phyloP scores from a whole-genome alignment of 2,888 invertebrate genomes.

The Colletes collaris region DNA sequence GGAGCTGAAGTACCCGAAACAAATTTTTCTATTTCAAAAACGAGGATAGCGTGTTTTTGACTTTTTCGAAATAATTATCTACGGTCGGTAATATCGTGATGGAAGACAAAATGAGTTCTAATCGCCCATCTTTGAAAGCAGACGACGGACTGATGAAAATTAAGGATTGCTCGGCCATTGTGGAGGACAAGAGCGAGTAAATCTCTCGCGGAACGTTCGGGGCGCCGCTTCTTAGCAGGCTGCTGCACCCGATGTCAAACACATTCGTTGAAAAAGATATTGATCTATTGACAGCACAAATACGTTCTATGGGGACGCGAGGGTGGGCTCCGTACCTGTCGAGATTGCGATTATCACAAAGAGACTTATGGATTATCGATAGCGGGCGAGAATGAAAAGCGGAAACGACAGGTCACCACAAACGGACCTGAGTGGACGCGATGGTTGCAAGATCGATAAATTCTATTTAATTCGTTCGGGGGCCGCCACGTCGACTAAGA shows the following conservation, averaged over 20 bases:
- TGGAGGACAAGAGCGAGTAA: no score
- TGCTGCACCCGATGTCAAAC: conserved; percentile 28
- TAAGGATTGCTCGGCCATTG: no score
- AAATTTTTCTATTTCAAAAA: no score
- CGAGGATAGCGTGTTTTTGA: no score
- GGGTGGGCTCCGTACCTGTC: conserved; percentile 38
- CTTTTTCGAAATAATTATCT: no score
- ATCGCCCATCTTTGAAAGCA: no score
- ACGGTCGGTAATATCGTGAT: no score
- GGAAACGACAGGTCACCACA: conserved; percentile 57
- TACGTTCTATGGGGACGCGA: conserved; percentile 22
- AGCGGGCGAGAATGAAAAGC: conserved; percentile 53
- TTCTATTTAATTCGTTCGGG: conserved; percentile 49
- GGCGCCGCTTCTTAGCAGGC: conserved; percentile 8
- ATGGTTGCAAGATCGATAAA: conserved; percentile 46
- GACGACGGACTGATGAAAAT: no score
- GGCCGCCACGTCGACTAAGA: conserved; percentile 13
- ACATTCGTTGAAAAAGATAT: conserved; percentile 39
- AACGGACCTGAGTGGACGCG: conserved; percentile 53
- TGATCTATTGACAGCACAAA: conserved; percentile 54
- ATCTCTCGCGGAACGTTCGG: not conserved
- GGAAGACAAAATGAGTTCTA: no score
- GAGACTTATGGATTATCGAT: conserved; percentile 63
- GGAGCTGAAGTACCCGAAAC: no score
- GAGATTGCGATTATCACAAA: conserved; percentile 61